phyloP scores from a whole-genome alignment of 2,797 vertebrate species.

The Siniperca scherzeri region DNA sequence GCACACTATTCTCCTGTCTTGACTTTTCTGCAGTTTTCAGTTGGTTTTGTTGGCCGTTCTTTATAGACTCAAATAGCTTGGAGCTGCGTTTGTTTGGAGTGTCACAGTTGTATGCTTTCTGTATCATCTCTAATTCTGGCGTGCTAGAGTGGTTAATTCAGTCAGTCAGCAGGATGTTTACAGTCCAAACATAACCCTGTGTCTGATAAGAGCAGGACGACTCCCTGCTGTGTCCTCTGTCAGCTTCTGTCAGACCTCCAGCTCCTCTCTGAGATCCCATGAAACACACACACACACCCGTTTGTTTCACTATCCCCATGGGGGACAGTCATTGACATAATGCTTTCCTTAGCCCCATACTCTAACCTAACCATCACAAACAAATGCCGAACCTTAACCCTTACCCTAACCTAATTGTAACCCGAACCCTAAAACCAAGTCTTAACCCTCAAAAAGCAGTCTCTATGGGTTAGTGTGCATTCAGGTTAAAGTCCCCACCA shows the following conservation, averaged over 20 bases:
- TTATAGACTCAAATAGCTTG: background rate
- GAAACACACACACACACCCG: conserved; percentile 8
- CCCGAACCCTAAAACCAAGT: no score
- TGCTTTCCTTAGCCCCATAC: no score
- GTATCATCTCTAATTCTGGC: conserved; percentile 37
- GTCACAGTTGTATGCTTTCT: conserved; percentile 20
- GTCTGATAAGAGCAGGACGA: conserved; percentile 69
- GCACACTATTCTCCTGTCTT: conserved; percentile 29
- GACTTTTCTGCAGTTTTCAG: conserved; percentile 7
- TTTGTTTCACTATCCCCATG: no score
- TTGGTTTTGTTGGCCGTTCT: background rate
- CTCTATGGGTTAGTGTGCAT: no score
- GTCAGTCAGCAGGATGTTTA: conserved; percentile 76
- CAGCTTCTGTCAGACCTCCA: conserved; percentile 64
- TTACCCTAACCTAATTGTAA: no score
- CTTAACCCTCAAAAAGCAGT: no score
- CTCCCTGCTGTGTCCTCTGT: conserved; percentile 61
- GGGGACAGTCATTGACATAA: no score
- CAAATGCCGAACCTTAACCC: no score
- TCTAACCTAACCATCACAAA: no score
- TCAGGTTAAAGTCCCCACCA: no score
- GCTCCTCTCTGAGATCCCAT: conserved; percentile 24
- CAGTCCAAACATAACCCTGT: conserved; percentile 70
- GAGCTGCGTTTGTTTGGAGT: conserved; percentile 30
- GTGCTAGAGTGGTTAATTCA: conserved; percentile 44